Evolutionary conservation across 2,797 vertebrate species (phyloP).

Genomic region (Poecilia wingei): DNA sequence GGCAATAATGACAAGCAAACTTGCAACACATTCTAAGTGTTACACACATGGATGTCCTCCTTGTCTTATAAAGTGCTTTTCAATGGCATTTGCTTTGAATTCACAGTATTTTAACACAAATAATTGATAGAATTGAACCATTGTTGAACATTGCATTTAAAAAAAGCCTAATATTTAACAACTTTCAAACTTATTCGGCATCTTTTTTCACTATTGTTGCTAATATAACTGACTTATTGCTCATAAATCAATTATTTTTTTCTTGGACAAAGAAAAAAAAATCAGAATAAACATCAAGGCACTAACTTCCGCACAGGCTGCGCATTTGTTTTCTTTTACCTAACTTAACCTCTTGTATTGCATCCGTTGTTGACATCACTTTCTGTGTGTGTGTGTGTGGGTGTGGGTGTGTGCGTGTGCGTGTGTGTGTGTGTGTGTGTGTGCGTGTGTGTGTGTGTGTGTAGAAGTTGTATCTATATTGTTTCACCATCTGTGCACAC

Average conservation of each 20-base stretch:
- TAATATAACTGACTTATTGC: neutral
- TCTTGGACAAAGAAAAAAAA: neutral
- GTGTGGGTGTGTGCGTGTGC: conserved; percentile 7
- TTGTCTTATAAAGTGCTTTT: neutral
- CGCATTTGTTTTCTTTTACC: conserved; percentile 8
- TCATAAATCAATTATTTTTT: neutral
- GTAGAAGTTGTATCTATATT: conserved; percentile 23
- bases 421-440: conserved; percentile 8
- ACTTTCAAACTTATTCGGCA: neutral
- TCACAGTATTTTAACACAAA: neutral
- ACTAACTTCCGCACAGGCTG: neutral
- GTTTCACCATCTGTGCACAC: conserved; percentile 50
- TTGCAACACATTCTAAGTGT: neutral
- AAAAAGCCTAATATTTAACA: neutral
- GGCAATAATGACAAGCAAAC: neutral
- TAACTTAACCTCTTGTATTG: conserved; percentile 29
- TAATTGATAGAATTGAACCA: neutral
- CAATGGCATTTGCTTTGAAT: neutral
- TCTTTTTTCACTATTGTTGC: neutral
- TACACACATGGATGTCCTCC: neutral
- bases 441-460: conserved; percentile 9
- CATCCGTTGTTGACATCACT: conserved; percentile 5
- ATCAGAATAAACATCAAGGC: conserved; percentile 10
- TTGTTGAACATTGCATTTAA: neutral
- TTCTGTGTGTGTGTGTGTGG: conserved; percentile 9